A percentile compares a stretch with the other conserved stretches of the same genome.
These are phyloP conservation scores for Tetramorium simillimum DNA, from an alignment of 1,140 invertebrate genomes.

Conservation along the genomic window DNA sequence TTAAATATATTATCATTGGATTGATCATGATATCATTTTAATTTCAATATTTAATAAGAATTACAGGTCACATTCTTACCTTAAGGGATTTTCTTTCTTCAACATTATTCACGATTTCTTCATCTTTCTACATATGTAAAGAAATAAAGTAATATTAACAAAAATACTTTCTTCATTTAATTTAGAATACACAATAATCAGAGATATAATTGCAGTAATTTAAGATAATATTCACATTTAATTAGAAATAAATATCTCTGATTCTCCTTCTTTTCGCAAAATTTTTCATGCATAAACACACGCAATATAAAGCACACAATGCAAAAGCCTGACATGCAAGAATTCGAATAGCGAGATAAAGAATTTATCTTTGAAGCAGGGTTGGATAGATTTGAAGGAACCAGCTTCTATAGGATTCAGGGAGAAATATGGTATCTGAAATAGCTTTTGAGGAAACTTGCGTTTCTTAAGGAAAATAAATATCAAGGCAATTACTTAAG, in stretches of 20 bases:
- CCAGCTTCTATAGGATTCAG: constrained; percentile 58
- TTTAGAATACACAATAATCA: not conserved
- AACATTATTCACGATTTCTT: constrained; percentile 84
- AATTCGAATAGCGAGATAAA: not conserved
- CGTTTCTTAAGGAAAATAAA: constrained; percentile 16
- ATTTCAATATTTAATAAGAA: constrained; percentile 11
- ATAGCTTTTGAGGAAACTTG: constrained; percentile 5
- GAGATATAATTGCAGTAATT: constrained; percentile 10
- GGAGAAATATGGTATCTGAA: not conserved
- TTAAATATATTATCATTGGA: not conserved
- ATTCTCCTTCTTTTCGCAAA: not conserved
- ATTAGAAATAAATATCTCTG: not conserved
- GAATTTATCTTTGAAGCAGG: not conserved
- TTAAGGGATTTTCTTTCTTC: constrained; percentile 82
- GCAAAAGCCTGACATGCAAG: not conserved
- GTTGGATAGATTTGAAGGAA: constrained; percentile 1
- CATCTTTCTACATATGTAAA: constrained; percentile 82
- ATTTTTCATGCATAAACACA: constrained; percentile 4
- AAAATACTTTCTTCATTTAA: constrained; percentile 32
- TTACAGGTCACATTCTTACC: constrained; percentile 69
- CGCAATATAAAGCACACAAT: not conserved
- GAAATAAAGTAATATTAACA: constrained; percentile 50
- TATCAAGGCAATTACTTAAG: constrained; percentile 10
- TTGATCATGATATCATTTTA: not conserved
- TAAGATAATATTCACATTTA: not conserved